Percentiles rank a stretch among this genome's conserved stretches.
Conservation (phyloP, 2,113 vertebrate genomes). For the Ranitomeya imitator region DNA sequence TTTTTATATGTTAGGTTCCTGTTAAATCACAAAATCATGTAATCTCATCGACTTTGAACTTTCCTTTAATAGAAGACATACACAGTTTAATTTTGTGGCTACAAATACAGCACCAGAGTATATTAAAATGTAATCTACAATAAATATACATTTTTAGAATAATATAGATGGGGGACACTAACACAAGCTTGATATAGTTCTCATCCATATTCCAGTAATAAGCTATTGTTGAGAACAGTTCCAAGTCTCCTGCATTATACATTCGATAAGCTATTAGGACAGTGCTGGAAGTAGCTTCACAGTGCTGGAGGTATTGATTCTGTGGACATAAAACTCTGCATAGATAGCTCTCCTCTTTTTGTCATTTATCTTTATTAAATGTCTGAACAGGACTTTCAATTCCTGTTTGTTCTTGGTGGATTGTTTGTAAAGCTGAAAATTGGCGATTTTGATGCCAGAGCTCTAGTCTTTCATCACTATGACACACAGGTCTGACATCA, state of each 20-base stretch:
- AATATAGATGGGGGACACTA: neutral
- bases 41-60: too few relatives aligned
- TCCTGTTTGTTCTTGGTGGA: neutral
- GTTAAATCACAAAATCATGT: too few relatives aligned
- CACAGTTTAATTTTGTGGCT: neutral
- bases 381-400: neutral
- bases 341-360: neutral
- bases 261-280: neutral
- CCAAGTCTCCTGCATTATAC: neutral
- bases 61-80: neutral
- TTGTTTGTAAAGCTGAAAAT: neutral
- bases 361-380: constrained; percentile 8
- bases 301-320: neutral
- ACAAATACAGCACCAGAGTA: neutral
- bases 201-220: neutral
- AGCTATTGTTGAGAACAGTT: neutral
- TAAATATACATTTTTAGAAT: neutral
- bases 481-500: neutral
- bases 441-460: neutral
- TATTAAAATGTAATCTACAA: neutral
- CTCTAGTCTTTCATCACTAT: neutral
- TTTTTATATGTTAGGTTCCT: too few relatives aligned
- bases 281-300: neutral
- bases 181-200: neutral
- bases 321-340: neutral